These are phyloP conservation scores for Perizoma flavofasciatum DNA, from an alignment of 2,888 invertebrate genomes.

Conservation along the genomic window DNA sequence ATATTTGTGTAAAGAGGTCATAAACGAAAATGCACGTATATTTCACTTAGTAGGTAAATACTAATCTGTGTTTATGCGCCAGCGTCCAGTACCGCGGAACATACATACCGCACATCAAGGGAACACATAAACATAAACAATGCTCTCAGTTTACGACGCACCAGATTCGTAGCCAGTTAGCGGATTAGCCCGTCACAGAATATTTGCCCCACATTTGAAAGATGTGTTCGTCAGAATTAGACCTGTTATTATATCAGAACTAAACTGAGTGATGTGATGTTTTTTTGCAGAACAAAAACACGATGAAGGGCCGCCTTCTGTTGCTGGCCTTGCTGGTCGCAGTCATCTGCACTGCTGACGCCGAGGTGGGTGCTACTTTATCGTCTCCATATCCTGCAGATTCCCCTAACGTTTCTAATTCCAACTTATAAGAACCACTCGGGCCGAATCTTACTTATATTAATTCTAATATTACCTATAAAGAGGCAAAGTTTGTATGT, in stretches of 20 bases:
- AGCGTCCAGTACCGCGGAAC: too few relatives aligned
- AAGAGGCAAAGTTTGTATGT: too few relatives aligned
- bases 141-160: background rate
- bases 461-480: too few relatives aligned
- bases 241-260: too few relatives aligned
- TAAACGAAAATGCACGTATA: background rate
- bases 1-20: constrained; percentile 1
- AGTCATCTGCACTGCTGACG: constrained; percentile 63
- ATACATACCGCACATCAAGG: background rate
- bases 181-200: background rate
- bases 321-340: constrained; percentile 68
- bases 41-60: background rate
- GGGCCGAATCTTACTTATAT: too few relatives aligned
- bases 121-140: constrained; percentile 3
- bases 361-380: constrained; percentile 51
- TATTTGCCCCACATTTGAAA: background rate
- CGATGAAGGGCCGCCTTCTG: constrained; percentile 65
- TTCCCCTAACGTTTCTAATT: too few relatives aligned
- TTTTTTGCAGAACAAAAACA: constrained; percentile 42
- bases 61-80: too few relatives aligned
- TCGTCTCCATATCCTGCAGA: too few relatives aligned
- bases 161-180: background rate
- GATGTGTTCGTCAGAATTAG: background rate
- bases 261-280: background rate
- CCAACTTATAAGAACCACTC: too few relatives aligned